Evolutionary conservation across 2,888 invertebrate species (phyloP).

Genomic region (Diarsia dahlii): DNA sequence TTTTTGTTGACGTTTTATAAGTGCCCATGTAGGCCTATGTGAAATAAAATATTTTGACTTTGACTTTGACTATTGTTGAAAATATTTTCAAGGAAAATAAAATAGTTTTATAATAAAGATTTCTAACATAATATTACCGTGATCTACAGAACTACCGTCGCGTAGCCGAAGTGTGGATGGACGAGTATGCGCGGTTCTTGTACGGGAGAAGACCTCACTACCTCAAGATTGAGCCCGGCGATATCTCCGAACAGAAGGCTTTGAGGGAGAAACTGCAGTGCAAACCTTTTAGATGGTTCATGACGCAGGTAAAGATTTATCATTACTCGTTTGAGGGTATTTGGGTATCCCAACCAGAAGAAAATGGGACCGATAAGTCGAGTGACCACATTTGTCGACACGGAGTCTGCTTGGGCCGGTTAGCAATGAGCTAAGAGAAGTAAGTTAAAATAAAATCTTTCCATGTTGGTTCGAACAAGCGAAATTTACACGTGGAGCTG

Average conservation of each 20-base stretch:
- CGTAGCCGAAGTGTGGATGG: slow-evolving; percentile 99
- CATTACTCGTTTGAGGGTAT: background rate
- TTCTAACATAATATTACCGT: no score
- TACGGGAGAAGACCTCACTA: slow-evolving; percentile 95
- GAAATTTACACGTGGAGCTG: background rate
- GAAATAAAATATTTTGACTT: no score
- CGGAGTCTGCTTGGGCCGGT: background rate
- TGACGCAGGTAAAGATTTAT: slow-evolving; percentile 91
- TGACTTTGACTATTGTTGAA: no score
- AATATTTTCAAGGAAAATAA: no score
- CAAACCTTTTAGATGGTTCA: slow-evolving; percentile 98
- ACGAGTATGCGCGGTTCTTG: slow-evolving; percentile 97
- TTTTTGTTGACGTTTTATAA: no score
- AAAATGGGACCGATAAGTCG: background rate
- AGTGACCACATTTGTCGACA: background rate
- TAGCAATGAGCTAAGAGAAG: no score
- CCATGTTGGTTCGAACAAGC: background rate
- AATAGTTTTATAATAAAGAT: no score
- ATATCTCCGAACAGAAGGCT: slow-evolving; percentile 94
- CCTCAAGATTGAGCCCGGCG: slow-evolving; percentile 94
- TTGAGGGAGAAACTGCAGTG: slow-evolving; percentile 95
- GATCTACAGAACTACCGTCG: slow-evolving; percentile 95
- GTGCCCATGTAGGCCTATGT: no score
- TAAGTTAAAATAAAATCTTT: background rate
- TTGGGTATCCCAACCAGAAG: background rate